Base-by-base conservation (phyloP, 2,113 vertebrate species). In the Cyrtonyx montezumae region DNA sequence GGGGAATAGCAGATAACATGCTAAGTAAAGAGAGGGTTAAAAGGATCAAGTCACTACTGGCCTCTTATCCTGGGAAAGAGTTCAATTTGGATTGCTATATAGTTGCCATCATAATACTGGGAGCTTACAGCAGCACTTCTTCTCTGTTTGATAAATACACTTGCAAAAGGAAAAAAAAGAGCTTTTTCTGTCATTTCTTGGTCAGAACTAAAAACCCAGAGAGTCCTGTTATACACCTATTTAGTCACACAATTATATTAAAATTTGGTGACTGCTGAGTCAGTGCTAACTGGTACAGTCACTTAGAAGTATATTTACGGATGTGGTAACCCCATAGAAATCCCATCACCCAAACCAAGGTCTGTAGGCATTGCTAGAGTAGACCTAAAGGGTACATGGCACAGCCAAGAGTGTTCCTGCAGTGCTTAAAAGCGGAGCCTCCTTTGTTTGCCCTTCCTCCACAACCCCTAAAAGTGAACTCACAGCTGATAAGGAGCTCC, bases 391-490 rank as follows among this genome's bases (percentile, higher is more conserved):
- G 1, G 0, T 49, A 71, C 46, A 58, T 69, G 20, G 46, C 73
- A 67, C 6, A 2, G 69, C 34, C 86, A 76, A 61, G 56, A 71
- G 42, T 11, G 4, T 45, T 86, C 61, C 86, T 73, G 53, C 66
- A 86, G 71, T 1, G 0, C 67, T 77, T 63, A 22, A 68, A 80
- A 92, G 36, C 43, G 80, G 56, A 3, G 3, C 40, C 56, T 93
- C 43, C 51, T 83, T 46, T 83, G 42, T 45, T 61, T 51, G 37
- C 42, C 74, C 80, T 43, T 62, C 32, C 62, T 86, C 58, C 58
- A 75, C 28, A 87, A 87, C 59, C 21, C 25, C 73, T 62, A 80
- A 91, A 91, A 91, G 93, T 87, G 73, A 71, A 32, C 79, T 87
- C 12, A 2, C 3, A 83, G 83, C 13, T 0, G 9, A 88, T 61